phyloP scores from a whole-genome alignment of 2,797 vertebrate genomes.

The Danio jaintianensis region DNA sequence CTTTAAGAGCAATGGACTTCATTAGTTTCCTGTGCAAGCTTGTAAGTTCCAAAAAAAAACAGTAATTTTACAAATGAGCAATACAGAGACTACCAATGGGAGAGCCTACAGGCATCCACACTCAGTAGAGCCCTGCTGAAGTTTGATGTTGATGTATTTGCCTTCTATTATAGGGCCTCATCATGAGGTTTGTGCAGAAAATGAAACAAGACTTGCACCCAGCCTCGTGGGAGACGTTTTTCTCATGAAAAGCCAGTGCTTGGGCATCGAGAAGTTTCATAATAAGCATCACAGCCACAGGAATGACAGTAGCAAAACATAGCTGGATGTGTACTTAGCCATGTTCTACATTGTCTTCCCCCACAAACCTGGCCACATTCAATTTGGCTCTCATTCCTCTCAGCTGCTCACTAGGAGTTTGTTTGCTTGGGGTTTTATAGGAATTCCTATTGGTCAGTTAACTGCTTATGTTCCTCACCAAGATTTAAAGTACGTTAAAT shows the following conservation, averaged over 20 bases:
- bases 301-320: conserved; percentile 34
- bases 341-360: conserved; percentile 12
- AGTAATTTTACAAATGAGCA: background rate
- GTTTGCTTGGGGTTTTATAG: conserved; percentile 27
- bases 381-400: conserved; percentile 17
- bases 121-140: background rate
- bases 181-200: conserved; percentile 22
- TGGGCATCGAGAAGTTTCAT: conserved; percentile 20
- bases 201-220: conserved; percentile 25
- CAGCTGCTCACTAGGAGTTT: conserved; percentile 6
- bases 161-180: background rate
- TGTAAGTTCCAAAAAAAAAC: background rate
- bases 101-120: background rate
- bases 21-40: background rate
- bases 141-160: background rate
- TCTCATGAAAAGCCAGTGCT: conserved; percentile 28
- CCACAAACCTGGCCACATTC: conserved; percentile 27
- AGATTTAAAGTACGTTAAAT: background rate
- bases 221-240: background rate
- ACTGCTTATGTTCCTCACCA: background rate
- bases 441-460: conserved; percentile 1
- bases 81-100: background rate
- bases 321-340: conserved; percentile 29
- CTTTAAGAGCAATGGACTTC: background rate
- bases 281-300: conserved; percentile 29